Percentiles rank a stretch among this genome's conserved stretches.
Evolutionary conservation across 2,797 vertebrate genomes (phyloP).

Genomic region (Microtus californicus): DNA sequence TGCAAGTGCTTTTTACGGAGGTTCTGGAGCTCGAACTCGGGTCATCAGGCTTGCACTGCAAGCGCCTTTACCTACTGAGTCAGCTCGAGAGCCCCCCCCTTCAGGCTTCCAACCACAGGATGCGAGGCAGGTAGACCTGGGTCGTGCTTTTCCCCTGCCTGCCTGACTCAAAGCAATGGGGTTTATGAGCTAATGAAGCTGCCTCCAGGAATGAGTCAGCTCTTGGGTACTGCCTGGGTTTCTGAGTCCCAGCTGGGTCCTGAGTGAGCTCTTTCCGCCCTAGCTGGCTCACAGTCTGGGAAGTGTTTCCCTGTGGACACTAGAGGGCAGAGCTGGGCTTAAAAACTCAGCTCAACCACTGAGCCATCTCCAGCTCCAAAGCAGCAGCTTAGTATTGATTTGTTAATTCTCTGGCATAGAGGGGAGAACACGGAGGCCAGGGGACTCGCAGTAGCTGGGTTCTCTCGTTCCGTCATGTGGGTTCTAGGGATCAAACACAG

Average conservation of each 20-base stretch:
- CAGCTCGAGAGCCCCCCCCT: neutral
- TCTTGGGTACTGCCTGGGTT: neutral
- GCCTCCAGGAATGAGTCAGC: neutral
- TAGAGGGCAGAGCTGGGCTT: conserved; percentile 69
- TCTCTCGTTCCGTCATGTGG: neutral
- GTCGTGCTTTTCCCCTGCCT: neutral
- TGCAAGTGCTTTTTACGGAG: neutral
- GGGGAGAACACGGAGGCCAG: neutral
- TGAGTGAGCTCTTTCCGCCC: neutral
- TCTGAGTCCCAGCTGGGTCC: neutral
- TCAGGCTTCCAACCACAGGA: neutral
- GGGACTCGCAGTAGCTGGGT: neutral
- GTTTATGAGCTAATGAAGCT: neutral
- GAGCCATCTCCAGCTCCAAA: neutral
- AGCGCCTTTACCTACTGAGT: neutral
- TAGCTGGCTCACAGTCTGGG: neutral
- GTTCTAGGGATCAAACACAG: neutral
- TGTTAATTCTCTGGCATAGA: neutral
- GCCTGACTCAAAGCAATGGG: neutral
- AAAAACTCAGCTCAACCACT: neutral
- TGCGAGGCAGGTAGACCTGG: neutral
- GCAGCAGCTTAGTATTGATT: neutral
- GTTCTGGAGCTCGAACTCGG: neutral
- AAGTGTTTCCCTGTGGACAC: conserved; percentile 33
- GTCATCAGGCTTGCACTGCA: too few relatives aligned